Conservation (phyloP, 1,140 invertebrate genomes). For the Lepidotrigona ventralis region DNA sequence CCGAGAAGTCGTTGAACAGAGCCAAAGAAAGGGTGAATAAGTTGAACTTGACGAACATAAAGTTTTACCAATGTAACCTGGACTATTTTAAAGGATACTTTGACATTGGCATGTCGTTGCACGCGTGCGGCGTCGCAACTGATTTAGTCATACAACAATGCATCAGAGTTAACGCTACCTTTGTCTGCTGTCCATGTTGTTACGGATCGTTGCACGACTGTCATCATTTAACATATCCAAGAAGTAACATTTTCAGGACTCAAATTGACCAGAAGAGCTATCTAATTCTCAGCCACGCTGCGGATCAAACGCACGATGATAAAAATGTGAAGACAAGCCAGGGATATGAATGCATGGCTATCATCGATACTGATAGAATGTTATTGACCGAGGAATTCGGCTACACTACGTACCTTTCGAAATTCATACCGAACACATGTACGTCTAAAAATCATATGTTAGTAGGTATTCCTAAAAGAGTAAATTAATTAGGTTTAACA, state of each 20-base stretch:
- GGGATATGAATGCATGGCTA: constrained; percentile 90
- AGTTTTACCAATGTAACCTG: constrained; percentile 92
- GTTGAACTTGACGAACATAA: constrained; percentile 88
- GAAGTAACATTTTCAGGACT: constrained; percentile 82
- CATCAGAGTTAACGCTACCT: constrained; percentile 86
- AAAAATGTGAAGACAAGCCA: constrained; percentile 86
- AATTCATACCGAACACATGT: constrained; percentile 89
- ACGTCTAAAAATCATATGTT: constrained; percentile 97
- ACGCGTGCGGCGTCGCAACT: constrained; percentile 96
- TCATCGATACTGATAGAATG: constrained; percentile 93
- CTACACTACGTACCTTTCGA: constrained; percentile 88
- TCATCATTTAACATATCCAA: constrained; percentile 87
- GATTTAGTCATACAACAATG: constrained; percentile 95
- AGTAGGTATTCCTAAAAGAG: constrained; percentile 84
- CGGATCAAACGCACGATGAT: constrained; percentile 92
- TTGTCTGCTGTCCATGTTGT: constrained; percentile 96
- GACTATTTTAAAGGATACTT: constrained; percentile 90
- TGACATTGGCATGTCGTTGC: constrained; percentile 91
- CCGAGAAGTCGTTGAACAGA: constrained; percentile 90
- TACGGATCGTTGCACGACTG: constrained; percentile 92
- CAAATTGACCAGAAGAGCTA: constrained; percentile 84
- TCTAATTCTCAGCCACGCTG: constrained; percentile 90
- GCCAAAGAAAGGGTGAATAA: constrained; percentile 86
- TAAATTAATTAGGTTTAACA: not conserved
- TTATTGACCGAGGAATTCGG: constrained; percentile 86